Conservation (phyloP, 2,888 invertebrate genomes). For the Ectemnius continuus region DNA sequence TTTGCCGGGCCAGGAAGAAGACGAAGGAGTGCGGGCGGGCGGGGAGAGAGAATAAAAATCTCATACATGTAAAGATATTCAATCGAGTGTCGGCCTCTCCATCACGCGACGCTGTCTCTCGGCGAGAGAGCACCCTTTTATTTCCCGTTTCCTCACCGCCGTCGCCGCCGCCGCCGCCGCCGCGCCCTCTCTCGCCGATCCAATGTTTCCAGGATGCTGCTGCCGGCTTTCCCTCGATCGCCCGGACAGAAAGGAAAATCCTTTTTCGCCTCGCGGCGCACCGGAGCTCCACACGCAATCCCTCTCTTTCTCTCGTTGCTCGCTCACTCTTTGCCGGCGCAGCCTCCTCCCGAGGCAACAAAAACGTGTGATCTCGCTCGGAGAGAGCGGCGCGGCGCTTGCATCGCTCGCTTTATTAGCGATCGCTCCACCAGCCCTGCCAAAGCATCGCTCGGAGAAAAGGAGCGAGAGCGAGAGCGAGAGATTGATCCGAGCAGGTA, state of each 20-base stretch:
- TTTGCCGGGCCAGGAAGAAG: slow-evolving; percentile 42
- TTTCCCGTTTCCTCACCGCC: slow-evolving; percentile 27
- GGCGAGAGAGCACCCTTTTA: slow-evolving; percentile 19
- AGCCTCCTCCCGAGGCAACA: slow-evolving; percentile 13
- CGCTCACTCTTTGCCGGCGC: slow-evolving; percentile 14
- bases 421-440: slow-evolving; percentile 27
- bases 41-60: slow-evolving; percentile 66
- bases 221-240: slow-evolving; percentile 44
- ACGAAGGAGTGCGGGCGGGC: slow-evolving; percentile 50
- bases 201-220: slow-evolving; percentile 18
- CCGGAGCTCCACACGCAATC: slow-evolving; percentile 4
- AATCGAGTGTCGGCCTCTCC: slow-evolving; percentile 61
- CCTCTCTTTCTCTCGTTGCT: slow-evolving; percentile 20
- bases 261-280: slow-evolving; percentile 35
- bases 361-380: slow-evolving; percentile 41
- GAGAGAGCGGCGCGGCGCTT: slow-evolving; percentile 13
- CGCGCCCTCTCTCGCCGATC: slow-evolving; percentile 29
- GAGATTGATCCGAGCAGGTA: slow-evolving; percentile 12
- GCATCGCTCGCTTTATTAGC: slow-evolving; percentile 40
- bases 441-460: not conserved
- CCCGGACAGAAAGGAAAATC: slow-evolving; percentile 55
- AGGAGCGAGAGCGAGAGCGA: not conserved
- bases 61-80: slow-evolving; percentile 75
- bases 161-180: slow-evolving; percentile 39
- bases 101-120: slow-evolving; percentile 19